These are phyloP conservation scores for Anolis apletophallus DNA, from an alignment of 2,797 vertebrate genomes.

Conservation along the genomic window DNA sequence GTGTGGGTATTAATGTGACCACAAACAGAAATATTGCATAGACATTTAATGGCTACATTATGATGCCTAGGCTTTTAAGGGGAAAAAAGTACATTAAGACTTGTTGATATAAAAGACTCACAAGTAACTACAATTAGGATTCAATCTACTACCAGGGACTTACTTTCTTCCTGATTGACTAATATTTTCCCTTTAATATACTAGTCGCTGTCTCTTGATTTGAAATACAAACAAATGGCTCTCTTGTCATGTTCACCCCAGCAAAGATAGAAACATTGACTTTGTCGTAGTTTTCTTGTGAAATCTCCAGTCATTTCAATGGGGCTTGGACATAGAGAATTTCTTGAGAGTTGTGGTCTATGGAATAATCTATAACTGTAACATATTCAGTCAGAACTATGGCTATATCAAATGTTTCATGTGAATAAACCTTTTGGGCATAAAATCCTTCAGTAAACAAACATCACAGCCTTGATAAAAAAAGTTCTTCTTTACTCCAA, in stretches of 20 bases:
- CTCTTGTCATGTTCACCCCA: too few relatives aligned
- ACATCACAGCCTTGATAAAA: slow-evolving; percentile 62
- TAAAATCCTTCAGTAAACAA: slow-evolving; percentile 69
- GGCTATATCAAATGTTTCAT: slow-evolving; percentile 8
- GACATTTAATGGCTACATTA: background rate
- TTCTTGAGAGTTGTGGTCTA: background rate
- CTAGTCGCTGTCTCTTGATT: background rate
- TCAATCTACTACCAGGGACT: background rate
- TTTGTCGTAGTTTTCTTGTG: background rate
- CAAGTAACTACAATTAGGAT: background rate
- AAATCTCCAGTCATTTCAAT: background rate
- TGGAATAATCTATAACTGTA: background rate
- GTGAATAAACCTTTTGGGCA: slow-evolving; percentile 58
- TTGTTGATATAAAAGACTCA: background rate
- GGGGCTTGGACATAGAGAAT: background rate
- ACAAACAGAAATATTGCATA: background rate
- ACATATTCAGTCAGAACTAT: background rate
- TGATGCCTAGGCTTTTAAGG: slow-evolving; percentile 9
- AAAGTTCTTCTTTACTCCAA: slow-evolving; percentile 61
- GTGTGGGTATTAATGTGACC: slow-evolving; percentile 9
- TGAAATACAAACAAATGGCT: background rate
- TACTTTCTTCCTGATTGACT: background rate
- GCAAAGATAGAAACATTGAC: background rate
- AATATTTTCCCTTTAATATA: background rate
- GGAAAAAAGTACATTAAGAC: background rate